Evolutionary conservation across 2,888 invertebrate genomes (phyloP).

Genomic region (Drosophila quinaria): DNA sequence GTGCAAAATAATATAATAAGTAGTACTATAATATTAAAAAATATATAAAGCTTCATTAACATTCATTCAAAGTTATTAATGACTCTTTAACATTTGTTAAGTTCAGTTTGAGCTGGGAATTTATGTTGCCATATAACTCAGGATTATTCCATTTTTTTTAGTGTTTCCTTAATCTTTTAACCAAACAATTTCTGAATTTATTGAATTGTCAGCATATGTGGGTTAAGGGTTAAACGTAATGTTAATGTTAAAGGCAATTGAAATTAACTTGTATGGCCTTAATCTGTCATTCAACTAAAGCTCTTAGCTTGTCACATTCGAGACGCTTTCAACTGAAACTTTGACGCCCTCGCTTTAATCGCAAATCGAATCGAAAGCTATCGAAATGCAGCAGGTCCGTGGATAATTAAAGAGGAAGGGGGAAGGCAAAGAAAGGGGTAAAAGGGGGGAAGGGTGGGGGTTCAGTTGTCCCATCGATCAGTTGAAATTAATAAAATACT

Average conservation of each 20-base stretch:
- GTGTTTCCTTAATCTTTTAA: neutral
- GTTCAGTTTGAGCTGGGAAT: too few relatives aligned
- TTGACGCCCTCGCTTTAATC: conserved; percentile 18
- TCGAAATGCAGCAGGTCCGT: conserved; percentile 34
- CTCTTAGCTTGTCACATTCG: conserved; percentile 38
- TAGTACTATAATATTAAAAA: too few relatives aligned
- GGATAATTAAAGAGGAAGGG: conserved; percentile 35
- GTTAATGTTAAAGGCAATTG: neutral
- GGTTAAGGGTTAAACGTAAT: conserved; percentile 6
- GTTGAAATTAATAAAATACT: conserved; percentile 81
- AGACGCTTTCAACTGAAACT: conserved; percentile 40
- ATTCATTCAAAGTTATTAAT: too few relatives aligned
- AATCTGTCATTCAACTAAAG: conserved; percentile 31
- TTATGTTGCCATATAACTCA: too few relatives aligned
- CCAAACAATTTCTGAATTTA: neutral
- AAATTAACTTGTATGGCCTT: conserved; percentile 25
- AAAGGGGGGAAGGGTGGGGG: neutral
- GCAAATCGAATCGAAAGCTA: conserved; percentile 15
- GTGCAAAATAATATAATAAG: too few relatives aligned
- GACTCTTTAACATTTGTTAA: too few relatives aligned
- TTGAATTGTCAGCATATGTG: neutral
- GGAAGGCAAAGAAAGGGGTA: neutral
- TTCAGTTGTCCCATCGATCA: conserved; percentile 68
- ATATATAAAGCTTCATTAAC: too few relatives aligned
- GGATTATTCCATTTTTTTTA: too few relatives aligned